Evolutionary conservation across 2,113 vertebrate species (phyloP).

Genomic region (Nettapus auritus): DNA sequence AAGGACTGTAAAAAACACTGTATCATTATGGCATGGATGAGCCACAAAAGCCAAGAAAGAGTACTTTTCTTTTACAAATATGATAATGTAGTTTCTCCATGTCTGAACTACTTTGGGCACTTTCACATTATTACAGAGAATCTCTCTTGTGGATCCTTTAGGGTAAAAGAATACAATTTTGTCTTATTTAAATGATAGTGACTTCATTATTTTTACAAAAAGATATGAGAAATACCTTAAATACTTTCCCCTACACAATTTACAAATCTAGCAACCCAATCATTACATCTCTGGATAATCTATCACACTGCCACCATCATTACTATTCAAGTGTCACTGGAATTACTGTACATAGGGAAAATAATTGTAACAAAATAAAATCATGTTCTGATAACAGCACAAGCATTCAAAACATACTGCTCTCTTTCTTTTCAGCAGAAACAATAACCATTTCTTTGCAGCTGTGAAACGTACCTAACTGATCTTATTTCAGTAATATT

Average conservation of each 20-base stretch:
- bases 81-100: constrained; percentile 19
- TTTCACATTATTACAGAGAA: constrained; percentile 63
- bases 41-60: constrained; percentile 44
- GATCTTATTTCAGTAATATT: constrained; percentile 30
- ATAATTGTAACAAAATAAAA: constrained; percentile 31
- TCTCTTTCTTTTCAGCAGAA: constrained; percentile 23
- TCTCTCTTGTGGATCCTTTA: constrained; percentile 68
- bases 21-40: constrained; percentile 3
- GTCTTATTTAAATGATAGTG: constrained; percentile 72
- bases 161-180: constrained; percentile 64
- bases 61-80: constrained; percentile 39
- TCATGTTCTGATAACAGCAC: constrained; percentile 2
- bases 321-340: constrained; percentile 31
- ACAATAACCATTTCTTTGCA: constrained; percentile 32
- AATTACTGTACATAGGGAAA: constrained; percentile 43
- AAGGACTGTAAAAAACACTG: constrained; percentile 37
- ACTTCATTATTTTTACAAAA: constrained; percentile 80
- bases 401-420: constrained; percentile 15
- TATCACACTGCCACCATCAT: not conserved
- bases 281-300: constrained; percentile 36
- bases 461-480: not conserved
- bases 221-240: constrained; percentile 74
- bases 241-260: constrained; percentile 54
- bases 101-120: constrained; percentile 36
- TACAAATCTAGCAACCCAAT: not conserved